A percentile compares a stretch with the other conserved stretches of the same genome.
Evolutionary conservation across 1,140 invertebrate genomes (phyloP).

Genomic region (Procambarus clarkii): DNA sequence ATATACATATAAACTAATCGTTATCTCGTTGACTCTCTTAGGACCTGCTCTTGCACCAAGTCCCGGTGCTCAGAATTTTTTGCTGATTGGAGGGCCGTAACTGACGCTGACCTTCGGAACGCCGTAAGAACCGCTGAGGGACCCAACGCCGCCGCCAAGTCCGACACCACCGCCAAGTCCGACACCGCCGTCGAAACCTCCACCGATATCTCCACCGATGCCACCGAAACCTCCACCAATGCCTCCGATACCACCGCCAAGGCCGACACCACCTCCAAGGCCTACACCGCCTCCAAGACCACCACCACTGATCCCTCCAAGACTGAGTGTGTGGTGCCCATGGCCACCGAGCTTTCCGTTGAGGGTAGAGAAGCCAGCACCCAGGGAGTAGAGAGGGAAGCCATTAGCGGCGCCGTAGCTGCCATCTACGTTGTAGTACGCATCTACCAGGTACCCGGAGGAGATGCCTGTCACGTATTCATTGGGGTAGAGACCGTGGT

Average conservation of each 20-base stretch:
- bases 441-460: slow-evolving; percentile 33
- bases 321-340: no score
- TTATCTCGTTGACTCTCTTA: no score
- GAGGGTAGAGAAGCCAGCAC: slow-evolving; percentile 11
- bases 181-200: background rate
- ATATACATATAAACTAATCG: background rate
- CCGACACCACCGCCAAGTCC: background rate
- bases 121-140: no score
- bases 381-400: slow-evolving; percentile 2
- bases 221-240: background rate
- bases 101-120: background rate
- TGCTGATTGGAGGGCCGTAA: background rate
- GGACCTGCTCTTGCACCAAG: no score
- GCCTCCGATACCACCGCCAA: background rate
- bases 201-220: background rate
- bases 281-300: background rate
- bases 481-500: slow-evolving; percentile 28
- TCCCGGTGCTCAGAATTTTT: no score
- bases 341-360: background rate
- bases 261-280: background rate
- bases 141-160: no score
- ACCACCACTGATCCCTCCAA: background rate
- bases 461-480: slow-evolving; percentile 33
- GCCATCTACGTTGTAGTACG: slow-evolving; percentile 4
- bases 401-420: background rate